Evolutionary conservation across 1,140 invertebrate genomes (phyloP), one percentile per base, ranked within the genome.

Genomic region (Sycophaga agraensis): DNA sequence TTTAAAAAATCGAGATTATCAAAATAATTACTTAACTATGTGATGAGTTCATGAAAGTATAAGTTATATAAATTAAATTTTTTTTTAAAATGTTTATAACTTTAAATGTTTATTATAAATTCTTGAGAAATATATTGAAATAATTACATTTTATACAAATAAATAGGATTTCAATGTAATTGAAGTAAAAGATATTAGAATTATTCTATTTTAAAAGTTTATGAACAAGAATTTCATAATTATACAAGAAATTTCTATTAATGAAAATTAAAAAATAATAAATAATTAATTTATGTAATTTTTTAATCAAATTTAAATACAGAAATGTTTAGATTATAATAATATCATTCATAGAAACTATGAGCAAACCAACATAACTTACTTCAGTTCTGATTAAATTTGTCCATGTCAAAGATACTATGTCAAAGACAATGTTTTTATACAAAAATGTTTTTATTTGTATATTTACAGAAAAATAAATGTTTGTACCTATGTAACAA

Each of bases 401-500:
- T 60, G 39, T 60, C 28, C 17, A 43, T 43, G n/a, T 21, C n/a
- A n/a, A n/a, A n/a, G 19, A 42, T 31, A 31, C 22, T 53, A 8
- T 55, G 31, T 62, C 43, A 50, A 56, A 50, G 39, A 50, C 16
- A 45, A 34, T 21, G 4, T 56, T 49, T 58, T 58, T 39, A 45
- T 56, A 54, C 48, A 42, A 57, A 35, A 55, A 42, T 26, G 14
- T 42, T 57, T 57, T 63, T 49, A 49, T 55, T 37, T 22, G 4
- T 51, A 37, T 59, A 60, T 61, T 43, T 58, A 34, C 17, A 59
- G 48, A 57, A 26, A 31, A 57, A 48, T 37, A 9, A n/a, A n/a
- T n/a, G n/a, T 61, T 57, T 43, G n/a, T 50, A 60, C 39, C 37
- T 54, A 53, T 57, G 50, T 49, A 61, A 58, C 22, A 48, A 64